Conservation (phyloP, 2,113 vertebrate species). For the Phylloscopus whistleri region DNA sequence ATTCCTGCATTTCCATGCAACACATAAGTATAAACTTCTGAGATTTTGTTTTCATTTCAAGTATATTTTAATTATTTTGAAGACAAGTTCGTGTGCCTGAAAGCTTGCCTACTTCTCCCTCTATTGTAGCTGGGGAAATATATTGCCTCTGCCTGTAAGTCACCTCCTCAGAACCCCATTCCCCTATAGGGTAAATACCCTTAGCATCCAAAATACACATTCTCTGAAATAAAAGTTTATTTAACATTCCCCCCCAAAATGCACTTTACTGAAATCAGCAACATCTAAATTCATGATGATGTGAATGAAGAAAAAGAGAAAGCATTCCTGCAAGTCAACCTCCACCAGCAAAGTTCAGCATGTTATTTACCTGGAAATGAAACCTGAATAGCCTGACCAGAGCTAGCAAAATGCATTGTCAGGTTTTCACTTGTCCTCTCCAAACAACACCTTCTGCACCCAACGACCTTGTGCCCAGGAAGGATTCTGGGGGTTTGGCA, state of each 20-base stretch:
- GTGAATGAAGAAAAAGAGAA: neutral
- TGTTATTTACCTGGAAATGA: neutral
- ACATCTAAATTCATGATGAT: neutral
- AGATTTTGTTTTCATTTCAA: neutral
- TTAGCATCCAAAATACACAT: neutral
- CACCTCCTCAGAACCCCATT: neutral
- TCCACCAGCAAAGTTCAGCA: neutral
- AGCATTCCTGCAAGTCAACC: neutral
- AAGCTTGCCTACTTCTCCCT: neutral
- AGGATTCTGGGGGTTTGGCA: neutral
- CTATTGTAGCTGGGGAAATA: rapidly evolving
- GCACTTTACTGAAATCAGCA: neutral
- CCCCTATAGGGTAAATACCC: rapidly evolving
- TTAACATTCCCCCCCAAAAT: neutral
- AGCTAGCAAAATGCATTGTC: neutral
- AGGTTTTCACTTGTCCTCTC: neutral
- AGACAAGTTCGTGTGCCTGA: neutral
- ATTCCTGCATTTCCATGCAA: neutral
- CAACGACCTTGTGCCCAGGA: neutral
- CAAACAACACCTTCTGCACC: neutral
- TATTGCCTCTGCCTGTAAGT: neutral
- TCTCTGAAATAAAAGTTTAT: neutral
- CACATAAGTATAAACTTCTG: neutral
- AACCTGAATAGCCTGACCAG: neutral
- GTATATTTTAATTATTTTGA: neutral